Conservation (phyloP, 2,797 vertebrate species). For the Eremophila alpestris region DNA sequence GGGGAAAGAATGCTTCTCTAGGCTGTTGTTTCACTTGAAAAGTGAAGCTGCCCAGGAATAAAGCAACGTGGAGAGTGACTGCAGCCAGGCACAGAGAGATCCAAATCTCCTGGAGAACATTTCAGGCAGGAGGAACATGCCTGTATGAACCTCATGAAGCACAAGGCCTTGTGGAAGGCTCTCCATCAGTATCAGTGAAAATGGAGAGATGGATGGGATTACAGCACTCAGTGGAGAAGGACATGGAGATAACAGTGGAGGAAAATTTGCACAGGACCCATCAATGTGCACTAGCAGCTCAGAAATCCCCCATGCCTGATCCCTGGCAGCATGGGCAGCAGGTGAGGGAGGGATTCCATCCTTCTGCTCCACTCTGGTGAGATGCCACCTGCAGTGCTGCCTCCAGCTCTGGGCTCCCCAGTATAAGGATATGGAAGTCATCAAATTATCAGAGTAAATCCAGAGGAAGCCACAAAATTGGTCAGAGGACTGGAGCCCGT, state of each 20-base stretch:
- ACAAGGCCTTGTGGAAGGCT: neutral
- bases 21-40: neutral
- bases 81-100: neutral
- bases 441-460: too few relatives aligned
- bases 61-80: neutral
- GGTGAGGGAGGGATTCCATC: neutral
- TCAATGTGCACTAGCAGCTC: fast-evolving
- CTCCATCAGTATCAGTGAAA: neutral
- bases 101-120: neutral
- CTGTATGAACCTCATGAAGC: neutral
- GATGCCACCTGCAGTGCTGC: neutral
- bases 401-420: neutral
- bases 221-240: neutral
- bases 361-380: neutral
- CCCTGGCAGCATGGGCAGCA: neutral
- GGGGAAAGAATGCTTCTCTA: neutral
- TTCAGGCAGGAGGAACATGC: neutral
- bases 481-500: neutral
- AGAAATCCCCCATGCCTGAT: neutral
- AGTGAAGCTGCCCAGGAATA: neutral
- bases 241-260: neutral
- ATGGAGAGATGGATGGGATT: neutral
- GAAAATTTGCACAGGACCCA: neutral
- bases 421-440: neutral
- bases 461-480: neutral